Evolutionary conservation across 2,888 invertebrate genomes (phyloP).

Genomic region (Netelia fuscicornis): DNA sequence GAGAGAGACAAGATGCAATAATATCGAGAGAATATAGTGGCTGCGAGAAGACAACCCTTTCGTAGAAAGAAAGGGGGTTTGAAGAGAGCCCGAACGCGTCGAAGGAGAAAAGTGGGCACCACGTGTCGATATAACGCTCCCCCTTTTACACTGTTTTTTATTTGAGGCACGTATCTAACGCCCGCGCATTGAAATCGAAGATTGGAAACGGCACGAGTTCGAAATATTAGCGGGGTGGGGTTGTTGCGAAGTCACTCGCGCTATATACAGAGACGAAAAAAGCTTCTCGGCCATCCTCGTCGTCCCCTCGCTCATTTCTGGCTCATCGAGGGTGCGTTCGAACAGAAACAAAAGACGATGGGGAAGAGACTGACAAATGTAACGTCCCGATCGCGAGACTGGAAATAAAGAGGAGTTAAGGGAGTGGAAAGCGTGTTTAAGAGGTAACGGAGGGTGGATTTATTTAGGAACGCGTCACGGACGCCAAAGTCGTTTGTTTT

Average conservation of each 20-base stretch:
- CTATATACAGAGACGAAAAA: constrained; percentile 73
- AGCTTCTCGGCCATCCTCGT: constrained; percentile 39
- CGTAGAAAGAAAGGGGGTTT: constrained; percentile 1
- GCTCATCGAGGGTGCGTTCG: constrained; percentile 6
- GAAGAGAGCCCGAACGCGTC: background rate
- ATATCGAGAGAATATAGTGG: background rate
- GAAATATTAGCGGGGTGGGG: constrained; percentile 59
- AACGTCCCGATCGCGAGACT: constrained; percentile 22
- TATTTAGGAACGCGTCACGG: background rate
- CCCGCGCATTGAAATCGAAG: constrained; percentile 81
- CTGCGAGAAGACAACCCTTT: background rate
- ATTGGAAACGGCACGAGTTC: constrained; percentile 76
- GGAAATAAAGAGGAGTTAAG: background rate
- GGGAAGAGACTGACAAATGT: constrained; percentile 37
- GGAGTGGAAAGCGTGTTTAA: background rate
- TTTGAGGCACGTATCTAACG: constrained; percentile 80
- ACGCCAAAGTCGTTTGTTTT: background rate
- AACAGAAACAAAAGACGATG: constrained; percentile 49
- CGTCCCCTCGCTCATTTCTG: constrained; percentile 1
- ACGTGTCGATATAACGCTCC: constrained; percentile 76
- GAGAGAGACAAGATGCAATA: constrained; percentile 15
- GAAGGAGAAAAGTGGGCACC: constrained; percentile 75
- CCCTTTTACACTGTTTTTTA: constrained; percentile 80
- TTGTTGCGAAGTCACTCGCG: constrained; percentile 72
- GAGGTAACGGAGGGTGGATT: background rate